phyloP scores from a whole-genome alignment of 2,888 invertebrate genomes.

The Chironomus riparius region DNA sequence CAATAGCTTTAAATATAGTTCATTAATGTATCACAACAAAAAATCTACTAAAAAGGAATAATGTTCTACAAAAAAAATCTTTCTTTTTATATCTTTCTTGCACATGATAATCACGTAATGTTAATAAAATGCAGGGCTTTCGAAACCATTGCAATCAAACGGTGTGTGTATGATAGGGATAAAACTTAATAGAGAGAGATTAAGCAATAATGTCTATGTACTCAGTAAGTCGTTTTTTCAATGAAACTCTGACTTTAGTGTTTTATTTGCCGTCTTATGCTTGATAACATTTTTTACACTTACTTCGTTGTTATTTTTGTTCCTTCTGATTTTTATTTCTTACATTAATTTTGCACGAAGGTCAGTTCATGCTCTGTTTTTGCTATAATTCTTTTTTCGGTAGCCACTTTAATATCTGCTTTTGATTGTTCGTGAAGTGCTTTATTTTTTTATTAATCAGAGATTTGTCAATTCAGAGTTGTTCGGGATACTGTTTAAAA shows the following conservation, averaged over 20 bases:
- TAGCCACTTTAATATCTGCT: background rate
- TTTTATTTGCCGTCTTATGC: background rate
- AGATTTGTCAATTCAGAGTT: background rate
- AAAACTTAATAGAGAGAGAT: background rate
- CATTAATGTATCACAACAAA: background rate
- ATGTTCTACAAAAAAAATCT: background rate
- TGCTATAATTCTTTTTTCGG: background rate
- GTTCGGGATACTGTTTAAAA: no score
- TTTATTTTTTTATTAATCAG: background rate
- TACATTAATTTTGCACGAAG: background rate
- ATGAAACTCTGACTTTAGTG: background rate
- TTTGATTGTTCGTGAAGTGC: background rate
- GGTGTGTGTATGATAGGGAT: constrained; percentile 25
- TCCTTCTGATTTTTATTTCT: background rate
- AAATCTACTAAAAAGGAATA: background rate
- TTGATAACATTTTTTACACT: background rate
- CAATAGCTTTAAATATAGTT: background rate
- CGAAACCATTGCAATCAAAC: constrained; percentile 30
- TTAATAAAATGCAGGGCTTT: constrained; percentile 29
- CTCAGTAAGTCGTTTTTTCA: background rate
- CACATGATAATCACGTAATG: background rate
- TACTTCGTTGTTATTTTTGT: background rate
- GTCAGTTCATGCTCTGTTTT: background rate
- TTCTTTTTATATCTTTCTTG: constrained; percentile 1
- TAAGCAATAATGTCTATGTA: background rate